A percentile compares a stretch with the other conserved stretches of the same genome.
These are phyloP conservation scores for Plumapathes pennacea DNA, from an alignment of 92 coral and sea anemone genomes.

Conservation along the genomic window DNA sequence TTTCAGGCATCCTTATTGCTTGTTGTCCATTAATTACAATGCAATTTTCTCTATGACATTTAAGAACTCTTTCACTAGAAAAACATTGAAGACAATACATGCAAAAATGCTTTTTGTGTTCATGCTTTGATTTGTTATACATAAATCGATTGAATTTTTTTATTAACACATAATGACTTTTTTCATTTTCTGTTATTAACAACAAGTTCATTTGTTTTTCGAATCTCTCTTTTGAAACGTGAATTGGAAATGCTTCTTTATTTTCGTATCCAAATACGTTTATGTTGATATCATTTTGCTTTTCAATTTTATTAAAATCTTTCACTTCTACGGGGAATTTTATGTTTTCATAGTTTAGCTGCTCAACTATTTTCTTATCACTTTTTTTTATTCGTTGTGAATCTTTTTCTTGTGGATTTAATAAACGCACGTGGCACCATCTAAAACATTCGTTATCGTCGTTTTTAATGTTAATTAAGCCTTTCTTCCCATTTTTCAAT, in stretches of 20 bases:
- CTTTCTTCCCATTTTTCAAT: no score
- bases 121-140: constrained; percentile 4
- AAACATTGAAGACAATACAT: constrained; percentile 37
- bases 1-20: constrained; percentile 20
- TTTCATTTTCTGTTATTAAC: constrained; percentile 1
- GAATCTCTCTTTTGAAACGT: not conserved
- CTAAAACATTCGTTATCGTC: constrained; percentile 25
- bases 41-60: constrained; percentile 19
- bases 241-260: not conserved
- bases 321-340: constrained; percentile 6
- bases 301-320: constrained; percentile 4
- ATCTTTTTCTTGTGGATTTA: constrained; percentile 16
- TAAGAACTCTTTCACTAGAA: not conserved
- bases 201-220: not conserved
- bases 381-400: constrained; percentile 18
- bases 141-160: constrained; percentile 11
- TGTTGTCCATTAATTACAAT: constrained; percentile 21
- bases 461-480: constrained; percentile 20
- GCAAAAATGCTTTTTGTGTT: constrained; percentile 38
- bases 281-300: not conserved
- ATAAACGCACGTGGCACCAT: constrained; percentile 25
- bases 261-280: constrained; percentile 5
- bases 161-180: constrained; percentile 3
- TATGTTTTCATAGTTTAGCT: constrained; percentile 1
- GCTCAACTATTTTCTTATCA: constrained; percentile 2